A percentile compares a stretch with the other conserved stretches of the same genome.
These are phyloP conservation scores for Hipparchia semele DNA, from an alignment of 2,888 invertebrate genomes.

Conservation along the genomic window DNA sequence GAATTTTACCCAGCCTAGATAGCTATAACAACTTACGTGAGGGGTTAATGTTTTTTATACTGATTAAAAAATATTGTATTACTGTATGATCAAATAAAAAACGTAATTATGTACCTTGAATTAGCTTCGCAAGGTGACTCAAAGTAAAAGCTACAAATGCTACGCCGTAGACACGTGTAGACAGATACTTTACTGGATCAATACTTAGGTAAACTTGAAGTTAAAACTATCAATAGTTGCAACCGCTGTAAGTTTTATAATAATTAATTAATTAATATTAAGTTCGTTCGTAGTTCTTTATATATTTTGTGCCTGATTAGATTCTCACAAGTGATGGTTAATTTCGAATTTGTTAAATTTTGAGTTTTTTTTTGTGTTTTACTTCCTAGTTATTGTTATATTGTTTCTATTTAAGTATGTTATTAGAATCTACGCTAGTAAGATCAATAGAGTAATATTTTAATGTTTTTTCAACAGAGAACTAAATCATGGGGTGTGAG, in stretches of 20 bases:
- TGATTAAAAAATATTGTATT: no score
- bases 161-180: conserved; percentile 10
- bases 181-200: conserved; percentile 16
- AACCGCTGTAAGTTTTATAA: not conserved
- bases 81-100: no score
- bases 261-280: not conserved
- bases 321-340: no score
- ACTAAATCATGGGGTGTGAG: conserved; percentile 68
- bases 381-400: no score
- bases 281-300: no score
- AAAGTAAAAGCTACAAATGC: conserved; percentile 2
- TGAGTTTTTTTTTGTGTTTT: no score
- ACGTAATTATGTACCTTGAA: not conserved
- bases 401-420: not conserved
- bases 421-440: not conserved
- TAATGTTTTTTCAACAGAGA: conserved; percentile 54
- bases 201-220: not conserved
- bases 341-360: no score
- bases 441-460: not conserved
- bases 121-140: conserved; percentile 12
- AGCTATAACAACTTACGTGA: no score
- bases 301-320: no score
- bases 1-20: no score
- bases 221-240: not conserved
- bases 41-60: no score